Percentiles rank a stretch among this genome's conserved stretches.
Evolutionary conservation across 2,797 vertebrate species (phyloP).

Genomic region (Gambusia yucatana): DNA sequence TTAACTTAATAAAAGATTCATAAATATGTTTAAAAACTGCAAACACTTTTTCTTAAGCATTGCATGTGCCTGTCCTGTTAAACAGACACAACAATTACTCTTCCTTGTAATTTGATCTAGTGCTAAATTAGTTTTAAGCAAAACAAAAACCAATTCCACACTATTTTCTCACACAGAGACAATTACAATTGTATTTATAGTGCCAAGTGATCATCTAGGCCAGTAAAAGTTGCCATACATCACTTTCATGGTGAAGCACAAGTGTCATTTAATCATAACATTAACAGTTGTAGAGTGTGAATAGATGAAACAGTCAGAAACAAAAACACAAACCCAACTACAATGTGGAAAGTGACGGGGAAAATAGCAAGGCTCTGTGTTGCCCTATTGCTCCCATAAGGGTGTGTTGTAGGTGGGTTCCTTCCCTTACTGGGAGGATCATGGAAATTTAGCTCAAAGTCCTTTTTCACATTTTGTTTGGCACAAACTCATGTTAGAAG

Average conservation of each 20-base stretch:
- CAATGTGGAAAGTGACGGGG: constrained; percentile 61
- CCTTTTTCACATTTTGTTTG: constrained; percentile 36
- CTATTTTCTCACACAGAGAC: background rate
- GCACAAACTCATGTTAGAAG: constrained; percentile 21
- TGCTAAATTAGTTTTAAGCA: background rate
- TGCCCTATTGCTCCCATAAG: constrained; percentile 56
- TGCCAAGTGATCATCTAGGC: background rate
- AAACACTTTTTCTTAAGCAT: background rate
- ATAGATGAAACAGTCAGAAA: constrained; percentile 38
- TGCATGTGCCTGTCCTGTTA: background rate
- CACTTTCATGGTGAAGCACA: background rate
- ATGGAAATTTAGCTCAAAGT: constrained; percentile 70
- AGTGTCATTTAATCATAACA: constrained; percentile 3
- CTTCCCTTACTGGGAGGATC: constrained; percentile 75
- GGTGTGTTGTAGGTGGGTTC: constrained; percentile 70
- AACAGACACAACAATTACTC: background rate
- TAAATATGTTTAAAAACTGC: background rate
- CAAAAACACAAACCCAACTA: constrained; percentile 46
- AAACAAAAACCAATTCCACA: background rate
- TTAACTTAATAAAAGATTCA: background rate
- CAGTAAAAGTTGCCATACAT: background rate
- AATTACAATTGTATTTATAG: background rate
- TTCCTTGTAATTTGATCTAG: background rate
- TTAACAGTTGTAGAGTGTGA: constrained; percentile 11
- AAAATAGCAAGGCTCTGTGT: constrained; percentile 58